Evolutionary conservation across 92 coral and sea anemone genomes (phyloP).

Genomic region (Bergia sp.): DNA sequence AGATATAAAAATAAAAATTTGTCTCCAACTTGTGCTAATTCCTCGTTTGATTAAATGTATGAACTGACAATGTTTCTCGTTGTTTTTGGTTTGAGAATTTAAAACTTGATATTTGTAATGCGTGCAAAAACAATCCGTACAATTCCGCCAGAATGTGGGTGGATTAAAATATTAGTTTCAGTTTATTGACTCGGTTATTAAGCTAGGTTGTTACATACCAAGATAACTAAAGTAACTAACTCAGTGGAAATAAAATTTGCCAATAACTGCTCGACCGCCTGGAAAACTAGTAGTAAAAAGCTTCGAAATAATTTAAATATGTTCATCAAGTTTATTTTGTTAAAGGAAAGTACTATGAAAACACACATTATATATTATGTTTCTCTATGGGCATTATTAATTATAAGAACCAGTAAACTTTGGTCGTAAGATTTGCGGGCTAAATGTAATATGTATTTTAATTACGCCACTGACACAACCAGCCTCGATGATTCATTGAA

Average conservation of each 20-base stretch:
- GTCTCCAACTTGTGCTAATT: not conserved
- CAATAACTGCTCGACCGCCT: slow-evolving; percentile 3
- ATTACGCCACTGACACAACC: too few species aligned
- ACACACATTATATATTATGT: slow-evolving; percentile 23
- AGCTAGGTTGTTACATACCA: too few species aligned
- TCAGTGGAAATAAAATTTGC: slow-evolving; percentile 3
- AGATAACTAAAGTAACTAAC: not conserved
- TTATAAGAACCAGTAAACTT: slow-evolving; percentile 20
- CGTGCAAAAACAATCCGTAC: too few species aligned
- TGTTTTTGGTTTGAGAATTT: too few species aligned
- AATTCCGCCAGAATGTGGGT: too few species aligned
- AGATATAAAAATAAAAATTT: not conserved
- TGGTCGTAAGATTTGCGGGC: slow-evolving; percentile 14
- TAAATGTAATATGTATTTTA: too few species aligned
- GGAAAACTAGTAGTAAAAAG: slow-evolving; percentile 22
- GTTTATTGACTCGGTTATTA: too few species aligned
- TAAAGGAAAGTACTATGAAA: slow-evolving; percentile 21
- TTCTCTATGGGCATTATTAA: slow-evolving; percentile 5
- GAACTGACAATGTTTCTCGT: too few species aligned
- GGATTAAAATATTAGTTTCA: too few species aligned
- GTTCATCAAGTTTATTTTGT: slow-evolving; percentile 20
- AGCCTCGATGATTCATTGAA: not conserved
- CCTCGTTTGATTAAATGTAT: too few species aligned
- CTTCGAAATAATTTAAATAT: slow-evolving; percentile 22
- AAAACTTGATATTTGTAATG: too few species aligned